Evolutionary conservation across 2,888 invertebrate species (phyloP), one percentile per base, ranked within the genome.

Genomic region (Synanthedon myopaeformis): DNA sequence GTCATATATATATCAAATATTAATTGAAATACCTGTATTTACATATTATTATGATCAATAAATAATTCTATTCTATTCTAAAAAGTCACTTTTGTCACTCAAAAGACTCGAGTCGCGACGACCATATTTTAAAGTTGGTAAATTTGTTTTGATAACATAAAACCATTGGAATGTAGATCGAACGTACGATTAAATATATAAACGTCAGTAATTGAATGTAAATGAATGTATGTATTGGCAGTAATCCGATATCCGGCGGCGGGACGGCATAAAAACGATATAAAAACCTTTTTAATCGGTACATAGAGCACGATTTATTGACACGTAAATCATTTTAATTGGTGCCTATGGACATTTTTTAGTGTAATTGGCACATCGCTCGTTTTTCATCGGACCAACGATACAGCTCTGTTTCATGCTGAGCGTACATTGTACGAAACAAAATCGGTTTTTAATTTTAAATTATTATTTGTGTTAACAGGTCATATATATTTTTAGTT

Each of bases 261-360:
- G 61, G 56, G 53, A 58, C 56, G 61, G 56, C 56, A 60, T 59
- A 63, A 69, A 67, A 69, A 62, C 61, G 45, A 45, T 45, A 45
- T 45, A 45, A 45, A 45, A 45, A 45, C 66, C 62, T 64, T 64
- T 69, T 68, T 64, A 65, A 64, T 53, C 41, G 13, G 49, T 69
- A 68, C 74, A 73, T 72, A 68, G 65, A 64, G 60, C 35, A 61
- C 70, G 78, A 86, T 86, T 85, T 86, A 86, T 86, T 75, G 84
- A 80, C 74, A 79, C 83, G 83, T 86, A 86, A 86, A 86, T 86
- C 86, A 86, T 81, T 85, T 86, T 85, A 86, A 86, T 86, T 83
- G 86, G 83, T 61, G 77, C 72, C 75, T 69, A 73, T 71, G 79
- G 82, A 81, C 79, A 77, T 83, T 85, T 85, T 84, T 86, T 82